Conservation (phyloP, 2,797 vertebrate genomes). For the Sebastolobus alascanus region DNA sequence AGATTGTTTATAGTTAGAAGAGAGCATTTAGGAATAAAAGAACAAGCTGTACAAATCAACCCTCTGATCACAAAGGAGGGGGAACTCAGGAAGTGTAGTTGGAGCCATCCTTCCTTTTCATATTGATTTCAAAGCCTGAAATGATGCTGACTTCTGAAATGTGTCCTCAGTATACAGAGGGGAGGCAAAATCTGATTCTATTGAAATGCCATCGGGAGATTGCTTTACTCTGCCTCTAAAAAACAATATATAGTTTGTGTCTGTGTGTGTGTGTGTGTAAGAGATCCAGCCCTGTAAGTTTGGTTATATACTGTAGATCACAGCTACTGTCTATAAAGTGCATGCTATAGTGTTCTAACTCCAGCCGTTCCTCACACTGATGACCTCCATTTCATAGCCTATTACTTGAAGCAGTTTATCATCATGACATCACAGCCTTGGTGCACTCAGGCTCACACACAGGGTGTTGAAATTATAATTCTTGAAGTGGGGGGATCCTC, state of each 20-base stretch:
- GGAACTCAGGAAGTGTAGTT: background rate
- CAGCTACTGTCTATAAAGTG: background rate
- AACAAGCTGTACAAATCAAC: conserved; percentile 23
- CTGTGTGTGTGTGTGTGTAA: background rate
- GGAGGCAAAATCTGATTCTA: conserved; percentile 28
- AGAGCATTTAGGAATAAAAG: background rate
- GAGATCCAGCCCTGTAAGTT: background rate
- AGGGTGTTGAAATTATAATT: background rate
- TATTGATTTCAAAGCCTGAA: background rate
- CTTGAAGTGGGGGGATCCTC: background rate
- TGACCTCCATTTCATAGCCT: conserved; percentile 11
- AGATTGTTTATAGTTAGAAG: background rate
- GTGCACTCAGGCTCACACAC: conserved; percentile 12
- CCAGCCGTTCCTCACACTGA: conserved; percentile 3
- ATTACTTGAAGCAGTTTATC: background rate
- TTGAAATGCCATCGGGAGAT: conserved; percentile 51
- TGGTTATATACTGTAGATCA: conserved; percentile 12
- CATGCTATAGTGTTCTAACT: background rate
- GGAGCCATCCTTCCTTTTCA: conserved; percentile 2
- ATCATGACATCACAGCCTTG: conserved; percentile 17
- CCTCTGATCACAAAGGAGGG: background rate
- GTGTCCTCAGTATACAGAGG: conserved; percentile 30
- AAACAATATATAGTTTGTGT: background rate
- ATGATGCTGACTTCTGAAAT: conserved; percentile 33
- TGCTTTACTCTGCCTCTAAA: conserved; percentile 21